phyloP scores from a whole-genome alignment of 2,113 vertebrate species.

The Passer montanus region DNA sequence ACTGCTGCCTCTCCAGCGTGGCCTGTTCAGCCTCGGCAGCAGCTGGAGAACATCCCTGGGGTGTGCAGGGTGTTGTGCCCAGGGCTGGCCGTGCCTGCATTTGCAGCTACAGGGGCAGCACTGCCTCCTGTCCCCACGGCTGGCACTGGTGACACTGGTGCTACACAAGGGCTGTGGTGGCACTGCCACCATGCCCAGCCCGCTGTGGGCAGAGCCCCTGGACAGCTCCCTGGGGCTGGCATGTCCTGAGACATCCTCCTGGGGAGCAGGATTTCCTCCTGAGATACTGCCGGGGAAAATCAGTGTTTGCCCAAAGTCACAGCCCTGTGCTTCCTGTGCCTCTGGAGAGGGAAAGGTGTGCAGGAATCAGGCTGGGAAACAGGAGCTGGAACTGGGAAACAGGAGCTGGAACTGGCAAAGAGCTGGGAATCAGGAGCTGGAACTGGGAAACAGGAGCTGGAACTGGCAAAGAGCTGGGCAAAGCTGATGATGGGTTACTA shows the following conservation, averaged over 20 bases:
- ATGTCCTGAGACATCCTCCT: neutral
- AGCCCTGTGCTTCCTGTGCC: neutral
- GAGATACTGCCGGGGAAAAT: neutral
- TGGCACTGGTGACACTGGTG: neutral
- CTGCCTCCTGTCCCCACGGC: neutral
- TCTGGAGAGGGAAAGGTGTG: neutral
- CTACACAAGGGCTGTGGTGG: neutral
- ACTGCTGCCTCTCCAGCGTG: neutral
- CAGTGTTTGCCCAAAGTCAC: neutral
- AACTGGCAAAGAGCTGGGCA: neutral
- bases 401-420: neutral
- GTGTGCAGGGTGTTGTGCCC: neutral
- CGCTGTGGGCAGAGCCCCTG: neutral
- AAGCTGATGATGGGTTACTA: accelerated
- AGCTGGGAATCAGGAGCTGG: neutral
- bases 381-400: neutral
- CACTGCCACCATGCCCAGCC: neutral
- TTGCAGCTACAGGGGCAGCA: neutral
- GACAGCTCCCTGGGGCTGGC: neutral
- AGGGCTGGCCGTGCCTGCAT: neutral
- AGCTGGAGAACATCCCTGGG: neutral
- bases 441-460: neutral
- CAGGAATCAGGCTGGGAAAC: too few relatives aligned
- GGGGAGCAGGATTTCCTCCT: neutral
- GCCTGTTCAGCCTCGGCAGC: neutral